Conservation (phyloP, 64 coral and sea anemone species). For the Stichodactyla helianthus region DNA sequence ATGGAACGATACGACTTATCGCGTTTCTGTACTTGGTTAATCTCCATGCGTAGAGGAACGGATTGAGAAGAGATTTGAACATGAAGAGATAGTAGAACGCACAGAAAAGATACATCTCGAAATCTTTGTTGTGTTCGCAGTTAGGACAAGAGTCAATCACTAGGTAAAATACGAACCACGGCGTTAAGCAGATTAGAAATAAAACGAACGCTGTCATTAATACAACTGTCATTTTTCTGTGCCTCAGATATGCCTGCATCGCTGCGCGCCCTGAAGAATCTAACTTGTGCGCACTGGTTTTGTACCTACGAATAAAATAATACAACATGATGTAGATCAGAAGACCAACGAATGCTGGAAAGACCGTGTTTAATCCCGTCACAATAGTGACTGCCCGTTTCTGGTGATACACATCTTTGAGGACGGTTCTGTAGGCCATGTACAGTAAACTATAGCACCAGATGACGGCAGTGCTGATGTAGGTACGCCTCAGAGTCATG, state of each 20-base stretch:
- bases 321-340: conserved; percentile 52
- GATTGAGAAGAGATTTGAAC: conserved; percentile 66
- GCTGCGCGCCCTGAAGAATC: conserved; percentile 50
- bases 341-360: conserved; percentile 49
- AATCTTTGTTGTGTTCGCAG: conserved; percentile 49
- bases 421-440: conserved; percentile 51
- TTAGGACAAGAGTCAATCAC: conserved; percentile 69
- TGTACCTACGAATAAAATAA: conserved; percentile 23
- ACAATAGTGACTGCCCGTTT: conserved; percentile 29
- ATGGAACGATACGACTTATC: background rate
- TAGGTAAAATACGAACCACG: conserved; percentile 81
- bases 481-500: conserved; percentile 21
- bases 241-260: conserved; percentile 54
- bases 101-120: conserved; percentile 75
- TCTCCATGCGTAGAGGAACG: conserved; percentile 81
- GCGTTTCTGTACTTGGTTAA: conserved; percentile 54
- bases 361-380: conserved; percentile 57
- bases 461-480: conserved; percentile 1
- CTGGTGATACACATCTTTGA: background rate
- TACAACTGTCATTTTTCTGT: conserved; percentile 54
- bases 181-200: conserved; percentile 56
- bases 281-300: conserved; percentile 23
- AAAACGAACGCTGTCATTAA: conserved; percentile 48
- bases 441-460: conserved; percentile 54
- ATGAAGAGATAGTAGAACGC: conserved; percentile 67